These are phyloP conservation scores for Anolis apletophallus DNA, from an alignment of 2,797 vertebrate species.

Conservation along the genomic window DNA sequence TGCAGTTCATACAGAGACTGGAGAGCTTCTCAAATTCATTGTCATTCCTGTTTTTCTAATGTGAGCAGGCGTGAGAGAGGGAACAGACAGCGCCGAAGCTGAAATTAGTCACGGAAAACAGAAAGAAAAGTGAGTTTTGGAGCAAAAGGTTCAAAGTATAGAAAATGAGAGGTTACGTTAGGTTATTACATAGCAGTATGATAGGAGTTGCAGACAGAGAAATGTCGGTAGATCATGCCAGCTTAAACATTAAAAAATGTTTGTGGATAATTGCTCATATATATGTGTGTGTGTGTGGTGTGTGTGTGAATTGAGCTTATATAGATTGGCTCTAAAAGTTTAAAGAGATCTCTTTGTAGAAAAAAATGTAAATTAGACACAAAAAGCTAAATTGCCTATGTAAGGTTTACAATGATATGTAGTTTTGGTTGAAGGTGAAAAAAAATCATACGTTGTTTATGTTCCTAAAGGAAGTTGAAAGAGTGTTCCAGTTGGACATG, in stretches of 20 bases:
- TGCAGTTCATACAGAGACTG: not conserved
- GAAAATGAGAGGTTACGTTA: conserved; percentile 11
- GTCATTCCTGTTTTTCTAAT: conserved; percentile 15
- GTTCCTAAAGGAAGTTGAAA: not conserved
- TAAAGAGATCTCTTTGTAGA: not conserved
- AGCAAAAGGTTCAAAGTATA: not conserved
- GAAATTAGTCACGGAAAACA: conserved; percentile 12
- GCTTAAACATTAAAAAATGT: not conserved
- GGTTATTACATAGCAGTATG: not conserved
- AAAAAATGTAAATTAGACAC: not conserved
- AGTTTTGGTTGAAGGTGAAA: conserved; percentile 1
- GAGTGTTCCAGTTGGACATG: not conserved
- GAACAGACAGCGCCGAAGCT: conserved; percentile 9
- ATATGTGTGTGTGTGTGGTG: too few relatives aligned
- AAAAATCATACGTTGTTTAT: not conserved
- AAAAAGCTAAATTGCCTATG: not conserved
- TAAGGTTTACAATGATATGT: not conserved
- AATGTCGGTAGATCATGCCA: not conserved
- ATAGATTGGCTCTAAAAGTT: not conserved
- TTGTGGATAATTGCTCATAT: too few relatives aligned
- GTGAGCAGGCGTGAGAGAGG: not conserved
- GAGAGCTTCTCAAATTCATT: conserved; percentile 6
- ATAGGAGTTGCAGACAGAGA: conserved; percentile 2
- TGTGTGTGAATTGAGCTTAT: too few relatives aligned
- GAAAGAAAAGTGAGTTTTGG: conserved; percentile 35